Evolutionary conservation across 2,888 invertebrate genomes (phyloP).

Genomic region (Leptodirus hochenwartii): DNA sequence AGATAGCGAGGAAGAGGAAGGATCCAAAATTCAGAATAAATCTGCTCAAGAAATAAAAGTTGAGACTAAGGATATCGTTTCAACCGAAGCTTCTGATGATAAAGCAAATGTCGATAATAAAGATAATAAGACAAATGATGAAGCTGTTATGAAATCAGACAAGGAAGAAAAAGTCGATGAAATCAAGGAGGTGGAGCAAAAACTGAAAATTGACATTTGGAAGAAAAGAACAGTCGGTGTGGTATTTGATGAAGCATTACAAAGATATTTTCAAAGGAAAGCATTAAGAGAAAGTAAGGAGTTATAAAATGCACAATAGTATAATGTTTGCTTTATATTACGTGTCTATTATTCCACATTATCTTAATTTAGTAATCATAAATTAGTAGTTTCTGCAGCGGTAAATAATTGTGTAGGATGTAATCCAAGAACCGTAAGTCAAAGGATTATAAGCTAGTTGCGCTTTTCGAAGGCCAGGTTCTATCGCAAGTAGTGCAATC

Average conservation of each 20-base stretch:
- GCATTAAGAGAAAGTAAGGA: slow-evolving; percentile 27
- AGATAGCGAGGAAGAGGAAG: slow-evolving; percentile 21
- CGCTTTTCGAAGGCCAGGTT: too few relatives aligned
- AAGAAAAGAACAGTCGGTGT: slow-evolving; percentile 68
- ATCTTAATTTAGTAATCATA: too few relatives aligned
- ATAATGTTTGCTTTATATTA: too few relatives aligned
- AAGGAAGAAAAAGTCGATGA: slow-evolving; percentile 9
- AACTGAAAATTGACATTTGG: slow-evolving; percentile 55
- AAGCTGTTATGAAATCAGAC: slow-evolving; percentile 9
- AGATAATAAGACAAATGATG: slow-evolving; percentile 4
- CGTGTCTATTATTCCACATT: too few relatives aligned
- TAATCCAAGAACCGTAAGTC: too few relatives aligned
- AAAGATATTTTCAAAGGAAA: slow-evolving; percentile 59
- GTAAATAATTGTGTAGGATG: too few relatives aligned
- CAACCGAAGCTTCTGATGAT: not conserved
- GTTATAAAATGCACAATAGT: too few relatives aligned
- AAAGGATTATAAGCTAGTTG: too few relatives aligned
- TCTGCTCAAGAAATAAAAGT: too few relatives aligned
- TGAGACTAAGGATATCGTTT: not conserved
- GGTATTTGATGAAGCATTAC: slow-evolving; percentile 54
- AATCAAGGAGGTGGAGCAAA: slow-evolving; percentile 10
- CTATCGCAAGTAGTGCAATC: too few relatives aligned
- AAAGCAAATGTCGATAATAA: slow-evolving; percentile 1
- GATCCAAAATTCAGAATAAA: too few relatives aligned
- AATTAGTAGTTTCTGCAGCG: too few relatives aligned